Conservation (phyloP, 2,113 vertebrate genomes). For the Hyla sarda region DNA sequence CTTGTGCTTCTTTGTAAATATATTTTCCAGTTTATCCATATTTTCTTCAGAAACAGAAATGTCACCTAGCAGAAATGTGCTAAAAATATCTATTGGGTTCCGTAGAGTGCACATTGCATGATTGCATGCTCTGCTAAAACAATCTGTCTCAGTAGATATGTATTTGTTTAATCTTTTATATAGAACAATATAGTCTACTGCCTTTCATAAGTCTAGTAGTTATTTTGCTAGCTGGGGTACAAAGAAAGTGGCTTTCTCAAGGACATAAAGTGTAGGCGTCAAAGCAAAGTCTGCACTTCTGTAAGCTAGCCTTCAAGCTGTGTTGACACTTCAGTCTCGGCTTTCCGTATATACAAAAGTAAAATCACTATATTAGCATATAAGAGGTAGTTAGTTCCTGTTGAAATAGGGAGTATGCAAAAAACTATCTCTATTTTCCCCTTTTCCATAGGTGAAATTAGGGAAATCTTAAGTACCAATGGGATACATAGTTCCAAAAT, state of each 20-base stretch:
- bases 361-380: neutral
- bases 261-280: constrained; percentile 42
- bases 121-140: constrained; percentile 66
- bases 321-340: neutral
- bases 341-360: neutral
- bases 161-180: constrained; percentile 49
- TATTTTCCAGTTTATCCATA: constrained; percentile 49
- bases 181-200: constrained; percentile 41
- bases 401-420: neutral
- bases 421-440: no score
- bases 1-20: neutral
- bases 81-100: constrained; percentile 71
- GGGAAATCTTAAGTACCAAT: neutral
- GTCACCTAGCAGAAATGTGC: constrained; percentile 66
- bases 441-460: neutral
- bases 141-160: constrained; percentile 39
- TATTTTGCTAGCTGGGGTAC: constrained; percentile 3
- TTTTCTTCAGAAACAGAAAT: constrained; percentile 52
- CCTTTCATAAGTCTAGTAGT: constrained; percentile 34
- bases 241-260: constrained; percentile 54
- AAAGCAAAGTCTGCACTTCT: constrained; percentile 37
- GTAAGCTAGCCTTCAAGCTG: neutral
- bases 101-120: constrained; percentile 63
- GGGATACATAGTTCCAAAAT: neutral
- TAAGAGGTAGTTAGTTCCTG: neutral